Percentiles rank a stretch among this genome's conserved stretches.
Conservation (phyloP, 2,113 vertebrate genomes). For the Corythornis cristatus region DNA sequence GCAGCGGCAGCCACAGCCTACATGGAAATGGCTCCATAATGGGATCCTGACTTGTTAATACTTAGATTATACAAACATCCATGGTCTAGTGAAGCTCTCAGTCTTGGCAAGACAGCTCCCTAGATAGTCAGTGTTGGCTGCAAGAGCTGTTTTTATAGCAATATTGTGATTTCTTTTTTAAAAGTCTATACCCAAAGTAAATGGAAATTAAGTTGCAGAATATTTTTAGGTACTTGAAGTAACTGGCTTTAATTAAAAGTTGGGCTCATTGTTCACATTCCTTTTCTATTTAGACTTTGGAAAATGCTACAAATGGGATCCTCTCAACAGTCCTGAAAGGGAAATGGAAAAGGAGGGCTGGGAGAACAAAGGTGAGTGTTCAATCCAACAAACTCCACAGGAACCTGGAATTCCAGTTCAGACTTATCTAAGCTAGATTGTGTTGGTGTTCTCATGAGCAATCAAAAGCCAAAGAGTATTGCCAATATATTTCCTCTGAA, state of each 20-base stretch:
- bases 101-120: constrained; percentile 21
- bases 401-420: not conserved
- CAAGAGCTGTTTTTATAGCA: constrained; percentile 1
- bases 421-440: not conserved
- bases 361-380: not conserved
- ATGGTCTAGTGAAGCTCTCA: constrained; percentile 14
- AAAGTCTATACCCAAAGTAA: not conserved
- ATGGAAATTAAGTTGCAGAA: constrained; percentile 7
- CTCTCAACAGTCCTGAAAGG: not conserved
- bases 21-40: constrained; percentile 15
- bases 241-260: constrained; percentile 34
- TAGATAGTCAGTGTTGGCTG: not conserved
- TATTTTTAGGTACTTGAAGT: not conserved
- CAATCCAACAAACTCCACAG: constrained; percentile 15
- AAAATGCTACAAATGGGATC: constrained; percentile 23
- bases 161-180: not conserved
- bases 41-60: constrained; percentile 6
- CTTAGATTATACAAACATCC: constrained; percentile 47
- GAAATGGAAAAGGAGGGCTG: not conserved
- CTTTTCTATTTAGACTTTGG: not conserved
- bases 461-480: constrained; percentile 43
- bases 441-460: constrained; percentile 21
- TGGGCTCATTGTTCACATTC: not conserved
- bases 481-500: constrained; percentile 47
- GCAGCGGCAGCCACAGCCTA: not conserved